Evolutionary conservation across 2,113 vertebrate species (phyloP).

Genomic region (Coptodon bakossiorum): DNA sequence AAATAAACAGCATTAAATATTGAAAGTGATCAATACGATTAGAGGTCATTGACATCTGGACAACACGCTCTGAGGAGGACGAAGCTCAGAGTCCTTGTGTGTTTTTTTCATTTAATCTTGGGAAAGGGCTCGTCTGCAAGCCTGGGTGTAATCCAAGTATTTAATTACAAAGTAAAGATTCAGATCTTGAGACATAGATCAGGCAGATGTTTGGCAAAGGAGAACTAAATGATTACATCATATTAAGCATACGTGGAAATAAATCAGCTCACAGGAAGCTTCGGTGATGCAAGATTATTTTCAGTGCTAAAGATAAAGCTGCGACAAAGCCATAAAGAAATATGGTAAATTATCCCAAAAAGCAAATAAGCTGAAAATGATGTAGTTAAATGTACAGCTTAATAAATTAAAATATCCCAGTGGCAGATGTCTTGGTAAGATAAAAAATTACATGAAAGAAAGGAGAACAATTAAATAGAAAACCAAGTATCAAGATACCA

Average conservation of each 20-base stretch:
- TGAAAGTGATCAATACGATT: not conserved
- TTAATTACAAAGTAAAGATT: not conserved
- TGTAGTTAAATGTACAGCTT: not conserved
- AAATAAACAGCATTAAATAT: not conserved
- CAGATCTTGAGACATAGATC: not conserved
- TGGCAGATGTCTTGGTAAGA: not conserved
- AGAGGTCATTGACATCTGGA: not conserved
- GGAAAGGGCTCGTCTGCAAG: not conserved
- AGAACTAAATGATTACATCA: not conserved
- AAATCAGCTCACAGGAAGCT: not conserved
- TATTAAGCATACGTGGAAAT: not conserved
- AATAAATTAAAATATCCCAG: not conserved
- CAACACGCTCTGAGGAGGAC: not conserved
- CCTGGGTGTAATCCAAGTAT: not conserved
- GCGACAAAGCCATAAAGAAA: not conserved
- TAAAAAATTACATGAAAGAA: not conserved
- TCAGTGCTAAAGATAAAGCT: not conserved
- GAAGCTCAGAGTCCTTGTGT: not conserved
- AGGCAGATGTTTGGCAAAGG: not conserved
- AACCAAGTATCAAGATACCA: no score
- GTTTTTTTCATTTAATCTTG: not conserved
- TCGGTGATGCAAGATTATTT: not conserved
- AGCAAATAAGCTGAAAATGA: not conserved
- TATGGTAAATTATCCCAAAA: not conserved
- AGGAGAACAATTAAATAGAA: not conserved